Conservation (phyloP, 2,797 vertebrate species). For the Margarornis squamiger region DNA sequence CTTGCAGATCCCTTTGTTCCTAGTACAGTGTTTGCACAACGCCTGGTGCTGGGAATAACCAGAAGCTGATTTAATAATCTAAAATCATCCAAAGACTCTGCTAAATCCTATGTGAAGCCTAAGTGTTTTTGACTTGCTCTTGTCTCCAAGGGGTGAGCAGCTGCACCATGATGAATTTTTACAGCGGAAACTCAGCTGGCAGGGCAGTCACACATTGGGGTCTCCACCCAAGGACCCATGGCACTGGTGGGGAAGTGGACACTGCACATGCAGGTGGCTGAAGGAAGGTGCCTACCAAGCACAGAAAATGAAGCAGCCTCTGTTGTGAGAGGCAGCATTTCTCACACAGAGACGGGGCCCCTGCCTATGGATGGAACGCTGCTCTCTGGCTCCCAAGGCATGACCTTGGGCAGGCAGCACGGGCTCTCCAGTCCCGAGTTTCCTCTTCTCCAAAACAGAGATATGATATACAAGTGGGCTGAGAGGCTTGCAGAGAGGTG, state of each 20-base stretch:
- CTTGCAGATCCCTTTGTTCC: neutral
- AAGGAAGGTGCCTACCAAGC: neutral
- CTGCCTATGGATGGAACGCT: neutral
- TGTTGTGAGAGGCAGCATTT: neutral
- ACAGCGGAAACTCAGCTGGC: neutral
- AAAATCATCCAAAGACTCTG: neutral
- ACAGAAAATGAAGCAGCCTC: neutral
- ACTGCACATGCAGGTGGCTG: neutral
- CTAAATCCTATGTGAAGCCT: neutral
- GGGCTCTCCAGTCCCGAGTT: neutral
- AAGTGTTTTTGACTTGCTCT: neutral
- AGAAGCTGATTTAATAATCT: neutral
- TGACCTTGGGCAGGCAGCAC: neutral
- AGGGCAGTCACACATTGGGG: neutral
- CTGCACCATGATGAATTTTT: neutral
- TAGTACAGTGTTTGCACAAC: neutral
- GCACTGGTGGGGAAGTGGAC: neutral
- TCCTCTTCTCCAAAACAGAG: slow-evolving; percentile 5
- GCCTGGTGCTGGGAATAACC: neutral
- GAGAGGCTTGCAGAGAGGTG: slow-evolving; percentile 44
- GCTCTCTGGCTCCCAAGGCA: neutral
- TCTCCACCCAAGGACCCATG: neutral
- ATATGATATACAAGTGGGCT: slow-evolving; percentile 21
- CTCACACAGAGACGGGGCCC: neutral
- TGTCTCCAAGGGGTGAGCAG: neutral